Percentiles rank a stretch among this genome's conserved stretches.
These are phyloP conservation scores for Megalops atlanticus DNA, from an alignment of 2,113 vertebrate genomes.

Conservation along the genomic window DNA sequence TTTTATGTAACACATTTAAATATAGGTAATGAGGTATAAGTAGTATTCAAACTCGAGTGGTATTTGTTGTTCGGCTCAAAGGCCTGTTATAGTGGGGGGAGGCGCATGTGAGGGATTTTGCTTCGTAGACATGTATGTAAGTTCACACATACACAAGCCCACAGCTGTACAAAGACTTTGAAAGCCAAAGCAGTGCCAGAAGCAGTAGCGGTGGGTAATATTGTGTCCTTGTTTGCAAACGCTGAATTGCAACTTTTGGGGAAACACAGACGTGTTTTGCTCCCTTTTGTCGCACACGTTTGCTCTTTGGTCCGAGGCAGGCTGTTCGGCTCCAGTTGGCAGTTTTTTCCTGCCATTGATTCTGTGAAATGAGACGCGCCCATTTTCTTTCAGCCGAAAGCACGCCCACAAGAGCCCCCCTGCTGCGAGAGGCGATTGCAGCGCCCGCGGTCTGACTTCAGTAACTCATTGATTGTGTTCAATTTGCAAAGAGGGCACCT, in stretches of 20 bases:
- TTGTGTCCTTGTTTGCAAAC: not conserved
- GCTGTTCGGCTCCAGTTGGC: not conserved
- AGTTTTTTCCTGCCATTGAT: not conserved
- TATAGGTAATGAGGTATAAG: not conserved
- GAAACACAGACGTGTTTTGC: too few relatives aligned
- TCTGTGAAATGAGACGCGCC: not conserved
- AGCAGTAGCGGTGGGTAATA: not conserved
- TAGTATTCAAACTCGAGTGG: not conserved
- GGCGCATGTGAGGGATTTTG: not conserved
- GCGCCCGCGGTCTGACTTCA: not conserved
- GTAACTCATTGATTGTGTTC: conserved; percentile 5
- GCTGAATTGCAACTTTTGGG: not conserved
- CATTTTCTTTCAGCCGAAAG: conserved; percentile 32
- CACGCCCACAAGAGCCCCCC: not conserved
- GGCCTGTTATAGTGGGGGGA: not conserved
- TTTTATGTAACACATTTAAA: not conserved
- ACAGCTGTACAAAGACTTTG: not conserved
- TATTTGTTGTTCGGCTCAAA: not conserved
- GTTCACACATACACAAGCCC: not conserved
- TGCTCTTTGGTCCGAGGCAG: not conserved
- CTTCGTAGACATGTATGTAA: too few relatives aligned
- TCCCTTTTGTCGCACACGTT: too few relatives aligned
- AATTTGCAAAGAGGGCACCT: not conserved
- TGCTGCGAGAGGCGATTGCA: not conserved
- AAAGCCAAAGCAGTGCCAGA: too few relatives aligned